phyloP scores from a whole-genome alignment of 1,140 invertebrate species.

The Reticulitermes speratus region DNA sequence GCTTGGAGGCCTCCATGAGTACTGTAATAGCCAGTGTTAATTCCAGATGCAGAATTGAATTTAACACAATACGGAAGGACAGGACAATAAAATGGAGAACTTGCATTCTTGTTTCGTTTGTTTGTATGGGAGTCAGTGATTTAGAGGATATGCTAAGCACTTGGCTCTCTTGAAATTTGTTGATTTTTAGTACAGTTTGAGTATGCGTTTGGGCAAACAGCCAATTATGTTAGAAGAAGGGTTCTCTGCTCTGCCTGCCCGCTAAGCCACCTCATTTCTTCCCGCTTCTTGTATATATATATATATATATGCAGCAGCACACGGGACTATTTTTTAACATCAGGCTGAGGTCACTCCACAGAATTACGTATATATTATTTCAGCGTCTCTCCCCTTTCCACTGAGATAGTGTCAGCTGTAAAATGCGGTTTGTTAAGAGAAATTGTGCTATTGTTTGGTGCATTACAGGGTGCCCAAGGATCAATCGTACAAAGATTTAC shows the following conservation, averaged over 20 bases:
- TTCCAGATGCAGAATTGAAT: background rate
- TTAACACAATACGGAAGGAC: background rate
- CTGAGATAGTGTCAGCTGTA: background rate
- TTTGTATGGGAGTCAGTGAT: background rate
- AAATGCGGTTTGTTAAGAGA: background rate
- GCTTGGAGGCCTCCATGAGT: background rate
- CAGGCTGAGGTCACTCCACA: background rate
- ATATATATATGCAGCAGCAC: background rate
- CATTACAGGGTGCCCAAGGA: too few relatives aligned
- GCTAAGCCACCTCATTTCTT: background rate
- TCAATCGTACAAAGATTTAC: too few relatives aligned
- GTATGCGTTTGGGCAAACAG: background rate
- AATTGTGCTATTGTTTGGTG: too few relatives aligned
- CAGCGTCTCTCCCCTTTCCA: background rate
- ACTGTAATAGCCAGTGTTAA: background rate
- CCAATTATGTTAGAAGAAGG: background rate
- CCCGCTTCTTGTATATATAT: background rate
- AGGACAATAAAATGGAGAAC: background rate
- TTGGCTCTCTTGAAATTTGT: background rate
- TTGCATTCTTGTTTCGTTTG: background rate
- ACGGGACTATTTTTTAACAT: background rate
- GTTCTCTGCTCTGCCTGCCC: background rate
- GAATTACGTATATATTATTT: background rate
- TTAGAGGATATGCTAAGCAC: background rate
- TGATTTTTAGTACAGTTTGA: conserved; percentile 12